Base-by-base conservation (phyloP, 2,113 vertebrate species). In the Ciconia stormi region DNA sequence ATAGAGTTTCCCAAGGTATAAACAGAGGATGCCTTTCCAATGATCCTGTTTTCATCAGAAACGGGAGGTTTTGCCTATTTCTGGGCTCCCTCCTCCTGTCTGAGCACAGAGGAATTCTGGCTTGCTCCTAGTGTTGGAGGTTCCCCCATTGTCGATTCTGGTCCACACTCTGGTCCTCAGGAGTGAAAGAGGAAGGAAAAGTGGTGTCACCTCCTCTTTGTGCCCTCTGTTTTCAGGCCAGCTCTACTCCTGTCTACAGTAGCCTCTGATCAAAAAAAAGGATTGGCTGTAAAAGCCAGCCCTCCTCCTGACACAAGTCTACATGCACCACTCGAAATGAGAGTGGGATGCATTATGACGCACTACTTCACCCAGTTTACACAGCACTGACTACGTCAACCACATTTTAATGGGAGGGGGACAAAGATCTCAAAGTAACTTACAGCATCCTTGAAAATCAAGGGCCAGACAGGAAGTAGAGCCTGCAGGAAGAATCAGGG, bases 1-100 rank as follows among this genome's bases (percentile, higher is more conserved):
- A 25, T 15, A 27, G 27, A 56, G 27, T 72, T 77, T 61, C 47
- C 40, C 15, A 49, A 66, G 11, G 52, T 71, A 44, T 32, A 55
- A 81, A 36, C 23, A 85, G 12, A 72, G 44, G 5, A 40, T 30
- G 13, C 9, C 15, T 78, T 87, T 82, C 40, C 1, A 1, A 52
- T 73, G 8, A 61, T 19, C 23, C 30, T 34, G 0, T n/a, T 40
- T 55, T 74, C 36, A 78, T 46, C 18, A 56, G 34, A 65, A 79
- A 34, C 8, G 4, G 5, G 1, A n/a, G 3, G 2, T 0, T 32
- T 62, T 27, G 4, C 8, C 14, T 72, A 3, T 58, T 56, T 94
- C 36, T 34, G 30, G 14, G 5, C 13, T 70, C 7, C 20, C 16
- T 81, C 8, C 32, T 36, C 36, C 11, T 34, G 11, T 72, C 36